phyloP scores from a whole-genome alignment of 2,888 invertebrate genomes.

The Thecocarcelia acutangulata region DNA sequence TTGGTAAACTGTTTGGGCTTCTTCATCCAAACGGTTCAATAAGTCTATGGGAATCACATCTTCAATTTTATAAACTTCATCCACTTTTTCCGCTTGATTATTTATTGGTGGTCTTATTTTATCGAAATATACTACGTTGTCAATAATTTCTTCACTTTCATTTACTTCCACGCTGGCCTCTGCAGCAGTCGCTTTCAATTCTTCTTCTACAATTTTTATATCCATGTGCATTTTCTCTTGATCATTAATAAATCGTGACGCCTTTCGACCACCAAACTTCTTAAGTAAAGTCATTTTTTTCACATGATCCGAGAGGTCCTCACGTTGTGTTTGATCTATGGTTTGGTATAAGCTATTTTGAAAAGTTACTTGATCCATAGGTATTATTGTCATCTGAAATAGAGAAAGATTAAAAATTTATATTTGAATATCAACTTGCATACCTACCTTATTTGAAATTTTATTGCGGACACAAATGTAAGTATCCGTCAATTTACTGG shows the following conservation, averaged over 20 bases:
- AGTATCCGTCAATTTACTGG: constrained; percentile 73
- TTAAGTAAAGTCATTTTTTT: constrained; percentile 74
- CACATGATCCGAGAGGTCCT: constrained; percentile 71
- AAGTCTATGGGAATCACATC: constrained; percentile 76
- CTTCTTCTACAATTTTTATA: constrained; percentile 76
- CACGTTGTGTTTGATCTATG: constrained; percentile 68
- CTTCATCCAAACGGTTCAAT: constrained; percentile 77
- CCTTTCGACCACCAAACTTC: constrained; percentile 78
- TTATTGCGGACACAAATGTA: constrained; percentile 78
- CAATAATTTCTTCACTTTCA: constrained; percentile 59
- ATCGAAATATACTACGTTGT: constrained; percentile 67
- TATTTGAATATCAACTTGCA: not conserved
- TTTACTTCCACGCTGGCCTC: constrained; percentile 60
- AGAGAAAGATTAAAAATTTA: not conserved
- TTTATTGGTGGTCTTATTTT: constrained; percentile 76
- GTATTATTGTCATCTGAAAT: constrained; percentile 74
- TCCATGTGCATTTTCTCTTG: constrained; percentile 77
- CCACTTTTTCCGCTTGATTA: constrained; percentile 74
- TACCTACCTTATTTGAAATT: constrained; percentile 75
- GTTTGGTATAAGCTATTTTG: constrained; percentile 76
- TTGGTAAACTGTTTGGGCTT: constrained; percentile 75
- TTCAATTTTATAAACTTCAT: constrained; percentile 75
- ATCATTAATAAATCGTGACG: constrained; percentile 74
- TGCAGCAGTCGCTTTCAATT: constrained; percentile 76
- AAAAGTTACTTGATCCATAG: constrained; percentile 75